These are phyloP conservation scores for Sylvilagus bachmani DNA, from an alignment of 2,113 vertebrate genomes.

Conservation along the genomic window DNA sequence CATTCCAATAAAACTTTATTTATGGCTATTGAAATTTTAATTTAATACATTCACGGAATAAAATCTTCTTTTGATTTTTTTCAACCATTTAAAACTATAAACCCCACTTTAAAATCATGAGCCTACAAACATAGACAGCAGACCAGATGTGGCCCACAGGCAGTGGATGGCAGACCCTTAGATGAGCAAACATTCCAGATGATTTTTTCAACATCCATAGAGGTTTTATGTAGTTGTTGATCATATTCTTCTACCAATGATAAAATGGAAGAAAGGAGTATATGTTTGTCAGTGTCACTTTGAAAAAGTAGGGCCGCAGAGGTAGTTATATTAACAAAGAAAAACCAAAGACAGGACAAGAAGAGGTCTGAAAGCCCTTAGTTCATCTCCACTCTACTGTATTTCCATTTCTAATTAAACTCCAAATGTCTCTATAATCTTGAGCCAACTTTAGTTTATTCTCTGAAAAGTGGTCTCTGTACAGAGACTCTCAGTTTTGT, in stretches of 20 bases:
- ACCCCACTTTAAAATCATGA: not conserved
- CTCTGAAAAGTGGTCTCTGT: not conserved
- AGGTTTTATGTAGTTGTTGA: not conserved
- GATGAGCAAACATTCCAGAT: not conserved
- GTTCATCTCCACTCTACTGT: not conserved
- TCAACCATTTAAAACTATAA: conserved; percentile 21
- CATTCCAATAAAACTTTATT: conserved; percentile 19
- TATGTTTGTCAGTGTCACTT: not conserved
- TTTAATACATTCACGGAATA: not conserved
- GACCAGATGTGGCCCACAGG: not conserved
- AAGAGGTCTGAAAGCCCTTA: not conserved
- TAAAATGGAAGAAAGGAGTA: not conserved
- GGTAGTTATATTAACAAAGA: not conserved
- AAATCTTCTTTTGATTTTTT: conserved; percentile 38
- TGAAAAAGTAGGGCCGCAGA: not conserved
- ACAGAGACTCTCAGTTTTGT: not conserved
- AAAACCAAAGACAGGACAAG: not conserved
- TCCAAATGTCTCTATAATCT: not conserved
- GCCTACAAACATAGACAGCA: not conserved
- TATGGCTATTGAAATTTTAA: conserved; percentile 24
- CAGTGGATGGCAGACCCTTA: not conserved
- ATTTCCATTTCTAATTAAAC: not conserved
- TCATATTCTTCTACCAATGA: conserved; percentile 7
- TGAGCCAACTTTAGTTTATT: not conserved
- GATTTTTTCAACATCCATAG: not conserved